Conservation (phyloP, 2,797 vertebrate genomes). For the Mormyrops boulengeri region DNA sequence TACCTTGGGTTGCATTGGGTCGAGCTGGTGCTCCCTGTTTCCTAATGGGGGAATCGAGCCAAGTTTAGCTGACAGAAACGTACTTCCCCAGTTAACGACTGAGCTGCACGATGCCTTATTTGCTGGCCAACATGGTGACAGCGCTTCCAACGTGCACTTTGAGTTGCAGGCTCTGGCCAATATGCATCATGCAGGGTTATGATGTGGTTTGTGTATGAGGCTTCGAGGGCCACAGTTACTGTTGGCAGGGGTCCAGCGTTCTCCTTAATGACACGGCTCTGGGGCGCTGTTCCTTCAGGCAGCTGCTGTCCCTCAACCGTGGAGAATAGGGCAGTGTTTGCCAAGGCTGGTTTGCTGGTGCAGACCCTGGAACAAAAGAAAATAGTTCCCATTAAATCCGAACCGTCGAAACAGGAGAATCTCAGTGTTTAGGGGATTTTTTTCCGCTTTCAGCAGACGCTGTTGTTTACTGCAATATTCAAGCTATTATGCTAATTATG, state of each 20-base stretch:
- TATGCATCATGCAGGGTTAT: background rate
- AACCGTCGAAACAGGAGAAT: background rate
- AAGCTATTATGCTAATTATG: background rate
- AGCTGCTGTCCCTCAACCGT: background rate
- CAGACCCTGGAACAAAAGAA: conserved; percentile 15
- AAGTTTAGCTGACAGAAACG: background rate
- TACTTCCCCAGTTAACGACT: background rate
- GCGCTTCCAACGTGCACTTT: background rate
- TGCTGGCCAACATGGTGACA: background rate
- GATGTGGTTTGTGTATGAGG: background rate
- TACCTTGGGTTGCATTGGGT: background rate
- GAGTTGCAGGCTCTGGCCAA: background rate
- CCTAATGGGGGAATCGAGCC: background rate
- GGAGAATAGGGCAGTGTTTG: background rate
- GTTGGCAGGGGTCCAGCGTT: background rate
- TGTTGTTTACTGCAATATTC: background rate
- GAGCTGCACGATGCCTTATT: background rate
- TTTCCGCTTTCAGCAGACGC: background rate
- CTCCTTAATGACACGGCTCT: background rate
- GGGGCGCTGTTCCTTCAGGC: background rate
- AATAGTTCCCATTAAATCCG: conserved; percentile 12
- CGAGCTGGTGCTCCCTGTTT: background rate
- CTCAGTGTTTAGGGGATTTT: background rate
- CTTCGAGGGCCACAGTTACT: background rate
- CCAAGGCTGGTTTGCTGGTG: background rate